Conservation (phyloP, 2,113 vertebrate species). For the Colistium nudipinnis region DNA sequence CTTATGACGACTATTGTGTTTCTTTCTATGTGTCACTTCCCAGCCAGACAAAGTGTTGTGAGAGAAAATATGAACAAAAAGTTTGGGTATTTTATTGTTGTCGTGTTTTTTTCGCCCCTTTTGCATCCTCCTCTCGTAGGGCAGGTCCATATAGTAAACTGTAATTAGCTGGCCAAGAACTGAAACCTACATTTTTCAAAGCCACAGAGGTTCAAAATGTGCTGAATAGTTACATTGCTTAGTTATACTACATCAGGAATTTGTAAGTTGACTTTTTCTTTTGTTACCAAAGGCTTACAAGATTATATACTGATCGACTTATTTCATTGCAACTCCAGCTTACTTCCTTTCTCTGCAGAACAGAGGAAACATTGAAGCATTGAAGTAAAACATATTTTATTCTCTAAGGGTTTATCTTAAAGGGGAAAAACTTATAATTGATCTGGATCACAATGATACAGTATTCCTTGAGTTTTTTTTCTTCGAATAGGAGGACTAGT, state of each 20-base stretch:
- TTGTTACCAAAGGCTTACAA: constrained; percentile 29
- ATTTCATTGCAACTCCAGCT: background rate
- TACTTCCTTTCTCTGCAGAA: background rate
- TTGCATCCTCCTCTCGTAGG: constrained; percentile 21
- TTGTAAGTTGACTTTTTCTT: constrained; percentile 28
- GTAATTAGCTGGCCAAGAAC: constrained; percentile 56
- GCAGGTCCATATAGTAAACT: constrained; percentile 20
- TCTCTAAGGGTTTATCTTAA: no score
- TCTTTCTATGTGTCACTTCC: constrained; percentile 69
- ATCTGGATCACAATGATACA: no score
- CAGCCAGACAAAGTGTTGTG: constrained; percentile 25
- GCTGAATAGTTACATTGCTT: constrained; percentile 48
- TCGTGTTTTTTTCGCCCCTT: background rate
- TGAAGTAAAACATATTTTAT: no score
- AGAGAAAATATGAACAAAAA: constrained; percentile 29
- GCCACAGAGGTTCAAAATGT: constrained; percentile 54
- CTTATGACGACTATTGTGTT: constrained; percentile 59
- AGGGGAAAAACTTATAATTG: no score
- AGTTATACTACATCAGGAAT: constrained; percentile 37
- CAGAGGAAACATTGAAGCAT: no score
- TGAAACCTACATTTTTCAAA: constrained; percentile 62
- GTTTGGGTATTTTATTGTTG: constrained; percentile 15
- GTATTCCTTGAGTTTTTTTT: no score
- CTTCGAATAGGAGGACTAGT: no score
- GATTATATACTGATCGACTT: constrained; percentile 26